phyloP scores from a whole-genome alignment of 2,797 vertebrate genomes.

The Pangasius sanitwongsei region DNA sequence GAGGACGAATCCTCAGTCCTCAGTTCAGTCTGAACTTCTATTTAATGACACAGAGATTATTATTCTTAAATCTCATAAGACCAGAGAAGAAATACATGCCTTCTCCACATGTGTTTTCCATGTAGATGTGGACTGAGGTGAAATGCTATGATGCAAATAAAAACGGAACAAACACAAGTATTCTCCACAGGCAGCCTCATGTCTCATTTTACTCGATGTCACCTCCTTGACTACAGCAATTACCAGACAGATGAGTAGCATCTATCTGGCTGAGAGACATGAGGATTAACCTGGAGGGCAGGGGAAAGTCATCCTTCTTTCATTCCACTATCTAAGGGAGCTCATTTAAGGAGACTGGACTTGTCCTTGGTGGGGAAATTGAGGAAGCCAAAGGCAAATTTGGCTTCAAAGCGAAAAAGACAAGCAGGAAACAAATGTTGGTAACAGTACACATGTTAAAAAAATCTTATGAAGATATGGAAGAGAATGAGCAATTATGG shows the following conservation, averaged over 20 bases:
- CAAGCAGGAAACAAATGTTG: conserved; percentile 13
- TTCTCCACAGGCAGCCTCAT: conserved; percentile 40
- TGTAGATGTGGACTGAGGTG: conserved; percentile 41
- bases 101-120: conserved; percentile 14
- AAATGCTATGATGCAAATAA: conserved; percentile 46
- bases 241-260: conserved; percentile 60
- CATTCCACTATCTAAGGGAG: conserved; percentile 45
- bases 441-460: conserved; percentile 10
- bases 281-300: conserved; percentile 52
- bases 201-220: conserved; percentile 48
- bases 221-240: conserved; percentile 61
- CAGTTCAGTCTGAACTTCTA: not conserved
- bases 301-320: conserved; percentile 51
- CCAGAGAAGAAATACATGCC: not conserved
- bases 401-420: conserved; percentile 10
- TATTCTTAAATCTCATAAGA: not conserved
- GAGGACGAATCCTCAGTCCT: not conserved
- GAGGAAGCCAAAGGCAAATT: conserved; percentile 35
- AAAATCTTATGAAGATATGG: not conserved
- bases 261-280: conserved; percentile 50
- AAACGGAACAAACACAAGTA: conserved; percentile 37
- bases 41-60: not conserved
- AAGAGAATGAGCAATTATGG: not conserved
- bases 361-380: conserved; percentile 43
- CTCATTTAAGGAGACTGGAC: conserved; percentile 33